A percentile compares a stretch with the other conserved stretches of the same genome.
Evolutionary conservation across 1,140 invertebrate genomes (phyloP).

Genomic region (Caerostris extrusa): DNA sequence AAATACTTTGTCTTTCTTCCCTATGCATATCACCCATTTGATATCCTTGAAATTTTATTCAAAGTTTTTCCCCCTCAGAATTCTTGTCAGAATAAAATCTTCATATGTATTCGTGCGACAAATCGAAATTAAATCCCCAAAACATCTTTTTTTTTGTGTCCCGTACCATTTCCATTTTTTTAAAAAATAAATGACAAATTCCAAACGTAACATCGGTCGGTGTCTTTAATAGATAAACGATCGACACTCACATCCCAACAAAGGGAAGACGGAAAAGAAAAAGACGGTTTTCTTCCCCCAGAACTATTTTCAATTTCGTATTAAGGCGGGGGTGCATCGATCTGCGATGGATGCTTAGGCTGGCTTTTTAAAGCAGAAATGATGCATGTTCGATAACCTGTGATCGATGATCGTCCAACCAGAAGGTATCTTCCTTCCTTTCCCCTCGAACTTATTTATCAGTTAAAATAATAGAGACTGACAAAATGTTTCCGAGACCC

Average conservation of each 20-base stretch:
- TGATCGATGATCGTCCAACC: not conserved
- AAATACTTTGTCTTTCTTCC: too few relatives aligned
- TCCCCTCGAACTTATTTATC: not conserved
- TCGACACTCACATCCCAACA: not conserved
- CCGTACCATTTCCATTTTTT: not conserved
- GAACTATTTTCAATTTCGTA: constrained; percentile 6
- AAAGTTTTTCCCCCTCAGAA: too few relatives aligned
- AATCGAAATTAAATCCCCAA: not conserved
- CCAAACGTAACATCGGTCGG: not conserved
- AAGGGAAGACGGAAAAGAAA: not conserved
- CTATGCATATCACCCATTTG: too few relatives aligned
- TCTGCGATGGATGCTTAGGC: not conserved
- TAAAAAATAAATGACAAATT: not conserved
- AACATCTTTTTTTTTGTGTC: not conserved
- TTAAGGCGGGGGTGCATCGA: not conserved
- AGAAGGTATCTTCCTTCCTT: not conserved
- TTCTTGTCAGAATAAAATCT: too few relatives aligned
- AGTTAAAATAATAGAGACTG: constrained; percentile 42
- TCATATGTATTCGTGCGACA: too few relatives aligned
- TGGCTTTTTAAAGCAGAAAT: constrained; percentile 33
- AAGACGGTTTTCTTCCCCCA: not conserved
- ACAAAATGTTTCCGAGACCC: constrained; percentile 16
- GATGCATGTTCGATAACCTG: not conserved
- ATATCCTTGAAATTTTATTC: too few relatives aligned
- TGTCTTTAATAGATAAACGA: constrained; percentile 31